Evolutionary conservation across 2,113 vertebrate species (phyloP), one percentile per base, ranked within the genome.

Genomic region (Monopterus albus): DNA sequence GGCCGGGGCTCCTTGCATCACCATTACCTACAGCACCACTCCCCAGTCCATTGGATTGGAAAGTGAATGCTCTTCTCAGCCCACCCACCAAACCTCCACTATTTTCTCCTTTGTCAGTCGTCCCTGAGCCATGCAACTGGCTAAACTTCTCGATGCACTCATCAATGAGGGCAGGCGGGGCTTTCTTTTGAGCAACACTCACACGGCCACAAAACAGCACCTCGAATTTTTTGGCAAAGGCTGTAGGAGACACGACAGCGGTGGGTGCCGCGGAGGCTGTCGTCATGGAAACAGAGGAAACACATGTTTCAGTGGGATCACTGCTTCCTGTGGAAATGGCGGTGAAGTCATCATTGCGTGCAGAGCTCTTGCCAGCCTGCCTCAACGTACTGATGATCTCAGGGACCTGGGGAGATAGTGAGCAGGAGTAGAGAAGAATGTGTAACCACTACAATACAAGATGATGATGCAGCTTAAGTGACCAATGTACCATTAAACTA

Each of bases 111-210:
- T 73, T 75, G 18, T 71, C 81, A 59, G 35, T 75, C 78, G 74
- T 26, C 76, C 28, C 82, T 23, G 0, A 66, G 23, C 59, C 81
- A 20, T 92, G 93, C 23, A 94, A 84, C 52, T 84, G 94, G 49
- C 95, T 94, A 9, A 99, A 98, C 89, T 97, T 97, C 86, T 98
- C 95, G 0, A 99, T 98, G 88, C 98, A 99, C 87, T 99, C 96
- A 9, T 99, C 98, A 10, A 99, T 99, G 17, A 99, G 91, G 0
- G 96, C 96, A 0, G 98, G 97, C 0, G 96, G 97, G 2, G 96
- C 97, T 31, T 98, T 98, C 90, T 96, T 97, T 84, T 97, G 94
- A 0, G 97, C 96, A 35, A 99, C 97, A 0, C 94, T 96, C 75
- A 96, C 95, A 0, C 96, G 93, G 33, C 98, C 98, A 4, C 97